phyloP scores from a whole-genome alignment of 2,797 vertebrate genomes.

The Tenualosa thibaudeaui region DNA sequence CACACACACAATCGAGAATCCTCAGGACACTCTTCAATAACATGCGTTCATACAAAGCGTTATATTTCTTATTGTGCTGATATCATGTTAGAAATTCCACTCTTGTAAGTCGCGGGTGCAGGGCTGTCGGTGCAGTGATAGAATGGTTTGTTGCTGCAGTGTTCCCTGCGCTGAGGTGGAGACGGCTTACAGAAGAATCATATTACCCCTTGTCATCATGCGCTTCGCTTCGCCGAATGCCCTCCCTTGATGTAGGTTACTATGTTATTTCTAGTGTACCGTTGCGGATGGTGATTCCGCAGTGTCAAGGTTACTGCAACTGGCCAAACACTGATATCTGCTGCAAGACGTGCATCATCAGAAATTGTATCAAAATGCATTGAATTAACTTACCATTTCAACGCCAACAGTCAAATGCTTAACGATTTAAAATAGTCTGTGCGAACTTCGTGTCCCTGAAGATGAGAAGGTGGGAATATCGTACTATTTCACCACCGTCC shows the following conservation, averaged over 20 bases:
- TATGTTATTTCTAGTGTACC: constrained; percentile 8
- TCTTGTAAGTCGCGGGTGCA: background rate
- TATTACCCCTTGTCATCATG: constrained; percentile 12
- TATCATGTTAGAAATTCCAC: background rate
- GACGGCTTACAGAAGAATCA: constrained; percentile 13
- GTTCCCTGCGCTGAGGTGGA: constrained; percentile 2
- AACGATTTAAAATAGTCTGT: constrained; percentile 28
- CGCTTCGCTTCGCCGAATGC: background rate
- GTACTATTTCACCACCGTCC: background rate
- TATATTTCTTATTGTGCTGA: background rate
- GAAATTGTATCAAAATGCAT: background rate
- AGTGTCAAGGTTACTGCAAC: constrained; percentile 61
- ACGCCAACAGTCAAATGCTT: constrained; percentile 48
- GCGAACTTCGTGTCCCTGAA: background rate
- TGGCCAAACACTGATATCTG: constrained; percentile 27
- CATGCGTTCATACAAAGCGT: background rate
- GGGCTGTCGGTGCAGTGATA: background rate
- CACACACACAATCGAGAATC: background rate
- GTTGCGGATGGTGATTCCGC: constrained; percentile 26
- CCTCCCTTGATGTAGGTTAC: background rate
- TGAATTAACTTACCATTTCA: constrained; percentile 72
- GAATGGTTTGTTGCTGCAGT: constrained; percentile 32
- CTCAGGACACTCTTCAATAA: background rate
- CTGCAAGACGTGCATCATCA: constrained; percentile 41
- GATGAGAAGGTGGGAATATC: background rate